Conservation (phyloP, 2,113 vertebrate species). For the Rhombomys opimus region DNA sequence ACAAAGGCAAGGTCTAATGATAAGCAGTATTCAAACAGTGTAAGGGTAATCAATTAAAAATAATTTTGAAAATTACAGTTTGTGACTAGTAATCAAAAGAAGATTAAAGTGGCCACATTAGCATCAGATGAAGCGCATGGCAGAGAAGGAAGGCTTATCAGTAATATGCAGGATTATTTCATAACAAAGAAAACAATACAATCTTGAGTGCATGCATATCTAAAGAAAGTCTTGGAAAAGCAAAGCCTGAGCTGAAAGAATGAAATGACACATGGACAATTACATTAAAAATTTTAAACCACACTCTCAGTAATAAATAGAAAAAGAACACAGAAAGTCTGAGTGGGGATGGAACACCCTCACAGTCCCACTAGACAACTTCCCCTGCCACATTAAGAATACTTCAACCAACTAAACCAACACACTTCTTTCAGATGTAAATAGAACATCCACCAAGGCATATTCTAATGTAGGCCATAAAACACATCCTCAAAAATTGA, state of each 20-base stretch:
- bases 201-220: background rate
- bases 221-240: background rate
- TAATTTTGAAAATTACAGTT: background rate
- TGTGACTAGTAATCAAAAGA: background rate
- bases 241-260: background rate
- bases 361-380: background rate
- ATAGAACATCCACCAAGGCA: background rate
- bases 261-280: background rate
- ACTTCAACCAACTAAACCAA: slow-evolving; percentile 6
- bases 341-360: background rate
- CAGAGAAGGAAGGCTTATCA: background rate
- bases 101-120: background rate
- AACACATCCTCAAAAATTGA: background rate
- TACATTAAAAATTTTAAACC: background rate
- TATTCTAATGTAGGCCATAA: background rate
- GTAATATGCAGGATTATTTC: background rate
- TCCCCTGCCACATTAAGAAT: background rate
- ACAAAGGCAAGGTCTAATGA: background rate
- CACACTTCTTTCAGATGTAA: background rate
- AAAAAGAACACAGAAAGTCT: background rate
- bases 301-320: background rate
- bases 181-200: background rate
- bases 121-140: background rate
- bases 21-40: background rate
- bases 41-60: background rate